Evolutionary conservation across 2,113 vertebrate species (phyloP).

Genomic region (Tiliqua scincoides): DNA sequence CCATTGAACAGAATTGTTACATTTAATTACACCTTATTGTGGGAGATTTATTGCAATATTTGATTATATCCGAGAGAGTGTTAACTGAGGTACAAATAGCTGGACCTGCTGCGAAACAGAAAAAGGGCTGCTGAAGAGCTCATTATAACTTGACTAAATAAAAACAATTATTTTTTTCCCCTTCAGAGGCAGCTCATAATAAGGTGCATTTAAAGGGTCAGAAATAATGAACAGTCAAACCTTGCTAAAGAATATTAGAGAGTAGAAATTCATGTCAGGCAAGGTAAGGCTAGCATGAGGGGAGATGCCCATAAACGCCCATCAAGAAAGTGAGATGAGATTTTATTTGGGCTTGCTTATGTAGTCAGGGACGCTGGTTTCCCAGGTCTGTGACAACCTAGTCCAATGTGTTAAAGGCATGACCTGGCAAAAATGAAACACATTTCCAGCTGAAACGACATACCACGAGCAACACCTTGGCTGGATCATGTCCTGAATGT

Average conservation of each 20-base stretch:
- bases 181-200: conserved; percentile 30
- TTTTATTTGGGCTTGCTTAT: not conserved
- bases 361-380: not conserved
- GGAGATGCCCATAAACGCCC: not conserved
- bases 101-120: conserved; percentile 19
- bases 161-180: conserved; percentile 47
- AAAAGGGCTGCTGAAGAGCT: conserved; percentile 16
- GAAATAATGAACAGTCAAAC: conserved; percentile 21
- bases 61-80: conserved; percentile 31
- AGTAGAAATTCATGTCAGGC: not conserved
- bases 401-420: not conserved
- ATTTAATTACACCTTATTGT: conserved; percentile 57
- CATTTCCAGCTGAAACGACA: not conserved
- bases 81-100: conserved; percentile 28
- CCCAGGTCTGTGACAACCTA: not conserved
- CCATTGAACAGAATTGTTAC: conserved; percentile 33
- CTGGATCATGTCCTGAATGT: no score
- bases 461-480: not conserved
- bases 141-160: conserved; percentile 43
- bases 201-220: conserved; percentile 24
- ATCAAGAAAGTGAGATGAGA: conserved; percentile 22
- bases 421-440: not conserved
- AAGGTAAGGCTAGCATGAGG: not conserved
- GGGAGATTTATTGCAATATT: conserved; percentile 35
- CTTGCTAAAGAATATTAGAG: conserved; percentile 12